phyloP scores from a whole-genome alignment of 2,888 invertebrate genomes.

The Idaea aversata region DNA sequence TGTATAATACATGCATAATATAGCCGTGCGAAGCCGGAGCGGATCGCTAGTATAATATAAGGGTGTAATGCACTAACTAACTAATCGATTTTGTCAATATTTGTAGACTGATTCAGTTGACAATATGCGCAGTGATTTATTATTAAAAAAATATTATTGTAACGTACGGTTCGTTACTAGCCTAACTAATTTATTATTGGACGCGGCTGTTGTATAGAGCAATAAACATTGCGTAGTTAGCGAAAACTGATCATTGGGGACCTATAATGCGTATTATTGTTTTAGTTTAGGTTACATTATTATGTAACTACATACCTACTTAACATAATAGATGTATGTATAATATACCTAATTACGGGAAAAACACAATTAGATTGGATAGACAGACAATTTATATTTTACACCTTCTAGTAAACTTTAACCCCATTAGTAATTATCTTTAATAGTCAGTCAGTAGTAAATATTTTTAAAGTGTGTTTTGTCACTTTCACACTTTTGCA shows the following conservation, averaged over 20 bases:
- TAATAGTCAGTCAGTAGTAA: too few species aligned
- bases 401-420: too few species aligned
- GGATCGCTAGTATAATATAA: too few species aligned
- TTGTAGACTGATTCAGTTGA: background rate
- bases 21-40: too few species aligned
- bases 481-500: too few species aligned
- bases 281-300: constrained; percentile 1
- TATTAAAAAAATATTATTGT: background rate
- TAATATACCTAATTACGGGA: too few species aligned
- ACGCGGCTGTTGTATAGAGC: constrained; percentile 1
- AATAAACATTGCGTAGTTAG: constrained; percentile 1
- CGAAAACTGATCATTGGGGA: constrained; percentile 2
- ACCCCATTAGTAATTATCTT: too few species aligned
- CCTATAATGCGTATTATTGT: constrained; percentile 4
- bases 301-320: background rate
- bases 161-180: background rate
- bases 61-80: background rate
- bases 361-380: too few species aligned
- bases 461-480: too few species aligned
- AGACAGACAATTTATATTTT: too few species aligned
- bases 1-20: too few species aligned
- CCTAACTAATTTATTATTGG: constrained; percentile 2
- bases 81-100: background rate
- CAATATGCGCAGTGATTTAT: background rate
- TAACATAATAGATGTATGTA: too few species aligned